Base-by-base conservation (phyloP, 2,888 invertebrate species). In the Melipona bicolor region DNA sequence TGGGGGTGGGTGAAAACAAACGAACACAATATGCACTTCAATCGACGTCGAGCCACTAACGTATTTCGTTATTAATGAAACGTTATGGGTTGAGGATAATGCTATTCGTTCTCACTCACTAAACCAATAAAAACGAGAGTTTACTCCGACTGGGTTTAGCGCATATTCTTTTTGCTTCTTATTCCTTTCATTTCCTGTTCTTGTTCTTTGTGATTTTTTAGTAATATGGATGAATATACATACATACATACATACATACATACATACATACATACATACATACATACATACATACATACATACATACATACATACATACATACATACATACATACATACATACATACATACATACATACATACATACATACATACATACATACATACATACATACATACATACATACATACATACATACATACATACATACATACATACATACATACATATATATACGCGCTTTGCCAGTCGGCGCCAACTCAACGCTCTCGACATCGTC, bases 21-120 rank as follows among this genome's bases (percentile, higher is more conserved):
- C 79, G 79, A 86, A 87, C 84, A 83, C 84, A 87, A 74, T 75
- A 80, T 77, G 86, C 77, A 80, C 77, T 81, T 83, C 79, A 81
- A 87, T 81, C 81, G 80, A 89, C 85, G 77, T 86, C 84, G 76
- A 87, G 82, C 78, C 21, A 85, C 84, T 72, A 73, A 67, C 75
- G 65, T 79, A 72, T 87, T 88, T 78, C 73, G 75, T 76, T 86
- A 83, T 86, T 86, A 62, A 54, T 67, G 79, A 87, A 84, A 81
- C 73, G 50, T 83, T 61, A 49, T 49, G 19, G 52, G 67, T 36
- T 56, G 79, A 52, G 68, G 69, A 64, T 59, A 84, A 75, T 80
- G 67, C 76, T 68, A 85, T 85, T 81, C 87, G 65, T 84, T 89
- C 83, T 87, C 84, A 81, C 83, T 87, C 88, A 79, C 81, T 87